Evolutionary conservation across 1,140 invertebrate genomes (phyloP).

Genomic region (Drosophila nebulosa): DNA sequence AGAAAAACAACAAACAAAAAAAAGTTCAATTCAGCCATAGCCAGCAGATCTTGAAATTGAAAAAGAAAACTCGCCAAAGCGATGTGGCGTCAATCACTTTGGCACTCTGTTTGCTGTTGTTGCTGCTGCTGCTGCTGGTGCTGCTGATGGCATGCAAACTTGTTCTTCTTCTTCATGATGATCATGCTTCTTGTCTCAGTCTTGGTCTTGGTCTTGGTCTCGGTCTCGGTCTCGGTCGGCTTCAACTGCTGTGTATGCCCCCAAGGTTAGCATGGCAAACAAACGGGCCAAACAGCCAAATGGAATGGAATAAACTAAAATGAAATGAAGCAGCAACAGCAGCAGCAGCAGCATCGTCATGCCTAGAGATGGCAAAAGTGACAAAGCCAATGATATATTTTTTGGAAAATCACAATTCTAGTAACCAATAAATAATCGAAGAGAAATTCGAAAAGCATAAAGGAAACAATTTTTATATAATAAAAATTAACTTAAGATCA

Average conservation of each 20-base stretch:
- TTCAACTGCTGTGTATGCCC: conserved; percentile 61
- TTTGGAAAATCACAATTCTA: conserved; percentile 14
- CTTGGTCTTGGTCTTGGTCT: conserved; percentile 43
- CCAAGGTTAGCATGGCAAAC: conserved; percentile 73
- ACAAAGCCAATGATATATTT: conserved; percentile 14
- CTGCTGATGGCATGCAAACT: conserved; percentile 50
- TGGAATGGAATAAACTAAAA: conserved; percentile 62
- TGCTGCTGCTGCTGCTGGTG: conserved; percentile 3
- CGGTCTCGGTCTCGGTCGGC: conserved; percentile 41
- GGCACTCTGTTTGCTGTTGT: conserved; percentile 39
- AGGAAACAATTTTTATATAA: too few species aligned
- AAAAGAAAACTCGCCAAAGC: conserved; percentile 46
- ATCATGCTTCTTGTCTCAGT: conserved; percentile 37
- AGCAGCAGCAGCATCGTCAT: too few species aligned
- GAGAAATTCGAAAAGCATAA: too few species aligned
- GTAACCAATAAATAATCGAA: not conserved
- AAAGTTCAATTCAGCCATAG: conserved; percentile 31
- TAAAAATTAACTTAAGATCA: too few species aligned
- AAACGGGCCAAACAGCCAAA: conserved; percentile 56
- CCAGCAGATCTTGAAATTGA: conserved; percentile 40
- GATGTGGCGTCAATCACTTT: conserved; percentile 58
- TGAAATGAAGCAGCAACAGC: conserved; percentile 41
- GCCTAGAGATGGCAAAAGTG: conserved; percentile 49
- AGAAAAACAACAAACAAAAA: conserved; percentile 19
- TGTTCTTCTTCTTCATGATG: not conserved